Evolutionary conservation across 2,113 vertebrate genomes (phyloP).

Genomic region (Danionella cerebrum): DNA sequence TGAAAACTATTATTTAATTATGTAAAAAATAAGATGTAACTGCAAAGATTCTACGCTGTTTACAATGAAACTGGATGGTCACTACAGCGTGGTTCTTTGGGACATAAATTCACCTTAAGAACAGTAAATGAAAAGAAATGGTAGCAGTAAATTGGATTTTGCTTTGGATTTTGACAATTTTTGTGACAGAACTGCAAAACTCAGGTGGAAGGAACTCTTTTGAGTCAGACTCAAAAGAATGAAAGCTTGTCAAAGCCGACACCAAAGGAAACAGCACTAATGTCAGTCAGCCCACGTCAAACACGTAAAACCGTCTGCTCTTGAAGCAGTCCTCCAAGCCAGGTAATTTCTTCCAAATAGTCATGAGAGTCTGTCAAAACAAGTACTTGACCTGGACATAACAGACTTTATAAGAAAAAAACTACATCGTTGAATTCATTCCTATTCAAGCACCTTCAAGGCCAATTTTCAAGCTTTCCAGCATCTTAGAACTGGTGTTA

Average conservation of each 20-base stretch:
- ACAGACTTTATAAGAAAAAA: not conserved
- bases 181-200: not conserved
- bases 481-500: too few relatives aligned
- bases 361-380: not conserved
- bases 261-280: not conserved
- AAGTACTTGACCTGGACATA: not conserved
- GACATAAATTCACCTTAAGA: too few relatives aligned
- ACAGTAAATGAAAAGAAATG: too few relatives aligned
- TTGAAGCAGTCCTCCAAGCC: constrained; percentile 18
- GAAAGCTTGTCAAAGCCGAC: not conserved
- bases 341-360: constrained; percentile 9
- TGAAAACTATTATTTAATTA: too few relatives aligned
- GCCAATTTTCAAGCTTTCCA: too few relatives aligned
- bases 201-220: too few relatives aligned
- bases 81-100: too few relatives aligned
- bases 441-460: too few relatives aligned
- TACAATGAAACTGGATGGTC: not conserved
- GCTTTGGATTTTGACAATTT: not conserved
- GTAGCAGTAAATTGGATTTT: not conserved
- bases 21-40: not conserved
- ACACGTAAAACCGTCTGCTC: constrained; percentile 13
- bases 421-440: too few relatives aligned
- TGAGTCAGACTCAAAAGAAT: not conserved
- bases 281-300: constrained; percentile 10
- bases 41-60: too few relatives aligned